Percentiles rank a stretch among this genome's conserved stretches.
Conservation (phyloP, 2,797 vertebrate species). For the Notoglanidium macrostoma region DNA sequence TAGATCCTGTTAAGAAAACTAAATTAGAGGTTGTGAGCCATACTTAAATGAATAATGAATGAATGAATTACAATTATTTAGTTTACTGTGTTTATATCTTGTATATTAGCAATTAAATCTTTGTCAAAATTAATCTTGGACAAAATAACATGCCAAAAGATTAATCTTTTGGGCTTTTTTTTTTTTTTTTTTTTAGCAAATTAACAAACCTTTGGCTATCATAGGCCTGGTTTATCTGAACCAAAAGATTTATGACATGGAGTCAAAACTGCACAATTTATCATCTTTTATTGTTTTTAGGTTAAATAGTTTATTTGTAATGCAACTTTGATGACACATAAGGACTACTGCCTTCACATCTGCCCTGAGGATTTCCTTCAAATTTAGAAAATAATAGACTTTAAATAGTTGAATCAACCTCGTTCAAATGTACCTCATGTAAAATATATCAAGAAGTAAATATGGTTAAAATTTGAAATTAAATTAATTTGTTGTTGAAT, state of each 20-base stretch:
- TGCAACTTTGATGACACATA: neutral
- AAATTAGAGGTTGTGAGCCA: too few species aligned
- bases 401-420: neutral
- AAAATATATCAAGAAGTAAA: neutral
- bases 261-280: neutral
- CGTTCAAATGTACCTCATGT: neutral
- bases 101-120: neutral
- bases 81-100: neutral
- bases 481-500: neutral
- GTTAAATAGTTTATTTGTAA: neutral
- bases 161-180: neutral
- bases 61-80: too few species aligned
- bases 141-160: neutral
- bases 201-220: neutral
- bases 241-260: neutral
- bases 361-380: neutral
- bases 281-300: neutral
- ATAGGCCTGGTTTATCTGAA: neutral
- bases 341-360: neutral
- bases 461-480: neutral
- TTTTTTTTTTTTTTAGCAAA: neutral
- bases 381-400: neutral
- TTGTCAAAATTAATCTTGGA: neutral
- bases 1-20: too few species aligned
- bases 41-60: too few species aligned